Evolutionary conservation across 1,140 invertebrate genomes (phyloP).

Genomic region (Drosophila kikkawai): DNA sequence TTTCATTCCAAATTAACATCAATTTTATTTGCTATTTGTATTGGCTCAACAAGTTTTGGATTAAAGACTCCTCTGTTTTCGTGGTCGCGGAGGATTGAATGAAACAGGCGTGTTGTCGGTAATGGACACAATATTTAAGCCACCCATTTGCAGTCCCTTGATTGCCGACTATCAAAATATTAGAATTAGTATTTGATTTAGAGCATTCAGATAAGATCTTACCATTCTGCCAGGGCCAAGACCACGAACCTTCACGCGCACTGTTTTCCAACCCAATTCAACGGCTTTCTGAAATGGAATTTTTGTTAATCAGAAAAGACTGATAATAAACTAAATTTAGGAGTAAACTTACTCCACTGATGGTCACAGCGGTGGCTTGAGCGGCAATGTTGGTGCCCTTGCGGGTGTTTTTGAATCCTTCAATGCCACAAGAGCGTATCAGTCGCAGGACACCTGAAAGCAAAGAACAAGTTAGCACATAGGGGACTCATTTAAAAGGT

Average conservation of each 20-base stretch:
- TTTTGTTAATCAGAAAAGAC: too few relatives aligned
- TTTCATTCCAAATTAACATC: conserved; percentile 23
- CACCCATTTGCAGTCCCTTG: conserved; percentile 96
- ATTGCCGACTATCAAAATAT: conserved; percentile 90
- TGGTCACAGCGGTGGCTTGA: conserved; percentile 94
- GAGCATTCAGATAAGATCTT: conserved; percentile 17
- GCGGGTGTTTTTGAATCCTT: conserved; percentile 97
- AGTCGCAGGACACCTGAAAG: conserved; percentile 86
- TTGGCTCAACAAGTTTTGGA: conserved; percentile 2
- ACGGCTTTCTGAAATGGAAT: conserved; percentile 88
- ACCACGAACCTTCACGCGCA: conserved; percentile 91
- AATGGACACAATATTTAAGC: conserved; percentile 94
- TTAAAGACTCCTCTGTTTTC: conserved; percentile 91
- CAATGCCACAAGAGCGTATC: conserved; percentile 92
- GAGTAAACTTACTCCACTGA: conserved; percentile 61
- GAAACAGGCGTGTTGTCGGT: conserved; percentile 95
- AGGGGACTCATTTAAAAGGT: not conserved
- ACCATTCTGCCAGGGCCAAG: conserved; percentile 95
- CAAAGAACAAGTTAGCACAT: not conserved
- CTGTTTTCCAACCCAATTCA: conserved; percentile 89
- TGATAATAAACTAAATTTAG: too few relatives aligned
- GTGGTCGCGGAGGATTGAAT: conserved; percentile 90
- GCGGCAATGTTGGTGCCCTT: conserved; percentile 98
- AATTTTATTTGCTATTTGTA: conserved; percentile 7
- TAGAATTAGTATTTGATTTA: not conserved